Base-by-base conservation (phyloP, 2,888 invertebrate genomes). In the Epicampocera succincta region DNA sequence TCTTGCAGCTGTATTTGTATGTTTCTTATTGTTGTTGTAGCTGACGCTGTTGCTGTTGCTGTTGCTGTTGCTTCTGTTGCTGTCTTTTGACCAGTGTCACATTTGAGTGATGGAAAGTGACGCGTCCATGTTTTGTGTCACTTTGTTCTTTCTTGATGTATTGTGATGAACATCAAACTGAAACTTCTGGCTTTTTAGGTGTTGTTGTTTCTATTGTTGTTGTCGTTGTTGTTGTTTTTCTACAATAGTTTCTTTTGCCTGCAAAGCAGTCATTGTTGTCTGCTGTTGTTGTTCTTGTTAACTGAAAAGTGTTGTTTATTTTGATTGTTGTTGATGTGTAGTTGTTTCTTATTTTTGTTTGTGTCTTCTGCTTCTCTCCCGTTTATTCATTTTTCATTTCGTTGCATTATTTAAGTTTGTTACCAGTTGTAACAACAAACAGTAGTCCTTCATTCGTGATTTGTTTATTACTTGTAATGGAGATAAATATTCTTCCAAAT, bases 101-200 rank as follows among this genome's bases (percentile, higher is more conserved):
- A 87, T 87, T 87, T 87, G 89, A 88, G 89, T 89, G 89, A 89
- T 89, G 89, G 88, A 89, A 89, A 89, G 88, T 89, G 89, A 89
- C 89, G 87, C 88, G 89, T 88, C 87, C 89, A 89, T 89, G 89
- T 89, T 89, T 89, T 89, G 89, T 89, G 89, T 89, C 89, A 89
- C 88, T 89, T 87, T 86, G 84, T 86, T 82, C 86, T 86, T 84
- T 80, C 86, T 87, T 89, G 89, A 89, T 87, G 86, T 89, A 89
- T 89, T 89, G 89, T 89, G 89, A 89, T 89, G 89, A 89, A 89
- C 89, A 87, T 83, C 80, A 78, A 72, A 80, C 65, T 80, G 63
- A 42, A 86, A 40, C 73, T 60, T 2, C 25, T 38, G 40, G 17
- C 52, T 58, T 75, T 68, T 42, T 80, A 71, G 73, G n/a, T n/a